These are phyloP conservation scores for Aplysia californica DNA, from an alignment of 1,140 invertebrate genomes.

Conservation along the genomic window DNA sequence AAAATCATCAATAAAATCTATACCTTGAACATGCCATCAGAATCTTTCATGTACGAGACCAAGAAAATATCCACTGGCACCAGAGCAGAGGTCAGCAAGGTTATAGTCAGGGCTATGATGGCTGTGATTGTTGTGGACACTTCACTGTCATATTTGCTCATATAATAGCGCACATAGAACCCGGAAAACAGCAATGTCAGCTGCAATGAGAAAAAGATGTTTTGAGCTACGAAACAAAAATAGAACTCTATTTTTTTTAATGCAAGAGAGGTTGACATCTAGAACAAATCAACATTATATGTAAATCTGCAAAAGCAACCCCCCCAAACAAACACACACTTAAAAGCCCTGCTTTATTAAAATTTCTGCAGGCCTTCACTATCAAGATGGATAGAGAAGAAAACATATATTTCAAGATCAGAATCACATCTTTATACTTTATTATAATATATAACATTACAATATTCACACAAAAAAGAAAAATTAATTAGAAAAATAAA, in stretches of 20 bases:
- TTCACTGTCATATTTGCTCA: conserved; percentile 62
- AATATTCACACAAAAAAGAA: too few species aligned
- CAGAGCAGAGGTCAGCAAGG: conserved; percentile 66
- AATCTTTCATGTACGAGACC: conserved; percentile 69
- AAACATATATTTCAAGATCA: too few species aligned
- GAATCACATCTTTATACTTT: too few species aligned
- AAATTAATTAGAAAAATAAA: too few species aligned
- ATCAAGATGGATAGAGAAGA: too few species aligned
- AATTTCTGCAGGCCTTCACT: too few species aligned
- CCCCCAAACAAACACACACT: too few species aligned
- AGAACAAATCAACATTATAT: too few species aligned
- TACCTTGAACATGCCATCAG: conserved; percentile 68
- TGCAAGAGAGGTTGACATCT: not conserved
- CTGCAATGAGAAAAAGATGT: conserved; percentile 50
- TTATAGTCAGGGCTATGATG: conserved; percentile 62
- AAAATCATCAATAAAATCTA: too few species aligned
- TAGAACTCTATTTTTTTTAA: not conserved
- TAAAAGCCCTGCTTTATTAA: not conserved
- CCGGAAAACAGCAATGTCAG: conserved; percentile 65
- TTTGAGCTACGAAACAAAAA: not conserved
- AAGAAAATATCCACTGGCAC: conserved; percentile 70
- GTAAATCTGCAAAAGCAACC: too few species aligned
- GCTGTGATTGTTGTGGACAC: conserved; percentile 60
- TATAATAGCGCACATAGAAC: conserved; percentile 65
- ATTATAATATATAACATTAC: too few species aligned